These are phyloP conservation scores for Drosophila austrosaltans DNA, from an alignment of 2,888 invertebrate species.

Conservation along the genomic window DNA sequence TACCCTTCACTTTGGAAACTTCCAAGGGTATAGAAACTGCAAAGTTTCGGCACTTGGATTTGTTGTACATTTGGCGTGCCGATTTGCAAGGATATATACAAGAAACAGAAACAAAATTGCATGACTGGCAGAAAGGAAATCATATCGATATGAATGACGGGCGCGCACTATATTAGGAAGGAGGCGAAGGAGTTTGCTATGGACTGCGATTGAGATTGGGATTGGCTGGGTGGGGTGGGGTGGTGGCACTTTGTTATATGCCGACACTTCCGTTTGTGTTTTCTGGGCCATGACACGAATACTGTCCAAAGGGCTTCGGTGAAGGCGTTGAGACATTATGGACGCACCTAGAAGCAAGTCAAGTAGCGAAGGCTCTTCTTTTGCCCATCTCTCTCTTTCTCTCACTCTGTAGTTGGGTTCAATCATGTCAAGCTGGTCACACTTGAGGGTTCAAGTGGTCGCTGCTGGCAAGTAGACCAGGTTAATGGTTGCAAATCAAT, in stretches of 20 bases:
- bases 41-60: neutral
- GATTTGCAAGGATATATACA: slow-evolving; percentile 66
- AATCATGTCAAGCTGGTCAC: slow-evolving; percentile 64
- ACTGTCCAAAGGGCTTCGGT: slow-evolving; percentile 39
- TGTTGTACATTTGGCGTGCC: slow-evolving; percentile 59
- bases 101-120: slow-evolving; percentile 36
- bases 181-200: slow-evolving; percentile 10
- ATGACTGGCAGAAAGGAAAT: slow-evolving; percentile 44
- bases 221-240: slow-evolving; percentile 26
- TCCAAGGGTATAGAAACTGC: neutral
- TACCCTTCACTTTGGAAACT: too few relatives aligned
- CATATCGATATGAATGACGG: slow-evolving; percentile 36
- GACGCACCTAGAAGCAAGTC: slow-evolving; percentile 72
- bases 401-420: slow-evolving; percentile 7
- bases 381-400: neutral
- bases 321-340: slow-evolving; percentile 73
- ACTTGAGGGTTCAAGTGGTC: slow-evolving; percentile 63
- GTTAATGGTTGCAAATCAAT: slow-evolving; percentile 69
- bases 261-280: slow-evolving; percentile 76
- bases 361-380: slow-evolving; percentile 18
- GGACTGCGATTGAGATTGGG: slow-evolving; percentile 8
- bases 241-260: slow-evolving; percentile 68
- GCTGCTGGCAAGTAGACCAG: slow-evolving; percentile 71
- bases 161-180: slow-evolving; percentile 1
- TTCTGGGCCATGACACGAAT: slow-evolving; percentile 80